Evolutionary conservation across 1,140 invertebrate genomes (phyloP), one percentile per base, ranked within the genome.

Genomic region (Heliconius himera): DNA sequence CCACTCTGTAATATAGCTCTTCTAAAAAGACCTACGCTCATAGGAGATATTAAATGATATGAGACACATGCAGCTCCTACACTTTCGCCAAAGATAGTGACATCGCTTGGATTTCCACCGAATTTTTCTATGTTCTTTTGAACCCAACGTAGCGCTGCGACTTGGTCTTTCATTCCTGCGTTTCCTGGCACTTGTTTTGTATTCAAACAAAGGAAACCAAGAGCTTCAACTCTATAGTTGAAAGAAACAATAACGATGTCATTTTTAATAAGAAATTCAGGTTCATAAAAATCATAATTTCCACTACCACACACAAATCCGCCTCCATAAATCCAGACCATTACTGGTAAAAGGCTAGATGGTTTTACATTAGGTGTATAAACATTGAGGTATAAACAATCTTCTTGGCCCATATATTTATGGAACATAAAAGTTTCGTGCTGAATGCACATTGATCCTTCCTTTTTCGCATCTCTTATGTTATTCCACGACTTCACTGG

Each of bases 201-300:
- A 13, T 87, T 91, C 18, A 96, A 95, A 78, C 96, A 96, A 0
- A 97, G 84, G 84, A 96, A 97, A 46, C 97, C 97, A 20, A 79
- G 92, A 36, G 95, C 90, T 75, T 96, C 96, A 2, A 97, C 87
- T 75, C 97, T 95, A 90, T 97, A 98, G 87, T 97, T 97, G 1
- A 97, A 91, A 1, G 96, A 96, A 0, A 97, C 96, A 0, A 97
- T 77, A 18, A 97, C 90, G 1, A 97, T 91, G 75, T 96, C 95
- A 86, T 97, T 93, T 26, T 95, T 87, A 33, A 96, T 88, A 8
- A 97, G 93, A 74, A 96, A 96, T 83, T 96, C 96, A 3, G 96
- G 96, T 22, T 96, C 95, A 80, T 96, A 96, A 0, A 92, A 13
- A 18, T 92, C 79, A 38, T 84, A 81, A 51, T 51, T 85, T 1